Evolutionary conservation across 2,797 vertebrate species (phyloP), one percentile per base, ranked within the genome.

Genomic region (Lerista edwardsae): DNA sequence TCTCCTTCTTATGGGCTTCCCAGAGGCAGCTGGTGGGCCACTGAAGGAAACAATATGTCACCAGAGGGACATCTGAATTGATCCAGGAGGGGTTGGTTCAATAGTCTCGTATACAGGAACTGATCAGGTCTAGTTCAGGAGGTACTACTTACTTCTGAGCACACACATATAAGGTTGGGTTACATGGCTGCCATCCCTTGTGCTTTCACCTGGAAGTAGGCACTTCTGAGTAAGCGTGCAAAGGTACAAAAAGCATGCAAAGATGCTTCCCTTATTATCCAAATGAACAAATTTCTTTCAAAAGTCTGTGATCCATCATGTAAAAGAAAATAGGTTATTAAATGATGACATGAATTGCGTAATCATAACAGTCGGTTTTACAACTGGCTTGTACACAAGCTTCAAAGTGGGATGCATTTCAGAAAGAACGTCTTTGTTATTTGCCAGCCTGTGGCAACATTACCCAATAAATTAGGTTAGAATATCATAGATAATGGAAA

Each of bases 401-500:
- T 67, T 39, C 69, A 19, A 47, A 2, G 19, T 51, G 39, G 69
- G 29, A 12, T 17, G 23, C 44, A 61, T 83, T 77, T 61, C 21
- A 82, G 71, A 59, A 77, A 69, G 65, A 77, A 67, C 25, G 27
- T 25, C 55, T 76, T 31, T 67, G 57, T 69, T 77, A n/a, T 77
- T 69, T 64, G 29, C 61, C 74, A 69, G 74, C 51, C 65, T 69
- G 74, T 55, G 69, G 80, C 75, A 84, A 61, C 55, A 41, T 71
- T 76, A 77, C 39, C 36, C 82, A 77, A 34, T 71, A 77, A 57
- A 7, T 39, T 59, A 39, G 29, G 36, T 61, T 69, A 77, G 55
- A 69, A 69, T 77, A 69, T 69, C 51, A 84, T 34, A 77, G 74
- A 44, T 61, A 77, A 82, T 44, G 51, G 29, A 39, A 69, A 77